phyloP scores from a whole-genome alignment of 2,888 invertebrate genomes.

The Ormyrus labotus region DNA sequence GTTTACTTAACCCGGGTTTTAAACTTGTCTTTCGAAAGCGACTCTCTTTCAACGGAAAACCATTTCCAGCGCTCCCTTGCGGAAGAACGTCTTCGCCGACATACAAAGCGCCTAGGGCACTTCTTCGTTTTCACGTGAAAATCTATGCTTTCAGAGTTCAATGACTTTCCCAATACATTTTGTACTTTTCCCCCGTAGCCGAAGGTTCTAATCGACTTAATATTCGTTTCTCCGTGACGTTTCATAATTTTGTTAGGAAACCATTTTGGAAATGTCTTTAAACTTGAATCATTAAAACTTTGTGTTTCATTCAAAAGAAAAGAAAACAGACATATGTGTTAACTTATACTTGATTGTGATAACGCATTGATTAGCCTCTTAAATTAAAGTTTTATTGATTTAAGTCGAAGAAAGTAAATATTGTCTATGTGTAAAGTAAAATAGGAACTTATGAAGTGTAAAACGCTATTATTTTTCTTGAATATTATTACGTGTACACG shows the following conservation, averaged over 20 bases:
- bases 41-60: slow-evolving; percentile 56
- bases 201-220: slow-evolving; percentile 3
- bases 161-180: slow-evolving; percentile 18
- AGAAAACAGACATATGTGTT: too few species aligned
- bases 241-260: background rate
- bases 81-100: slow-evolving; percentile 25
- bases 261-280: background rate
- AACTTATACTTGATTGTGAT: too few species aligned
- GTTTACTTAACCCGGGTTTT: slow-evolving; percentile 59
- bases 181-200: background rate
- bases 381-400: too few species aligned
- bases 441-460: too few species aligned
- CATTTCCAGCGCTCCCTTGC: slow-evolving; percentile 51
- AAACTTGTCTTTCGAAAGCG: slow-evolving; percentile 56
- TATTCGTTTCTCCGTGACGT: background rate
- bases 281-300: too few species aligned
- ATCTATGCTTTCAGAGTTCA: slow-evolving; percentile 41
- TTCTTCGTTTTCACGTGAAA: slow-evolving; percentile 21
- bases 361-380: too few species aligned
- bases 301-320: too few species aligned
- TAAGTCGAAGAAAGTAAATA: too few species aligned
- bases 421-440: too few species aligned
- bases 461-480: too few species aligned
- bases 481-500: too few species aligned
- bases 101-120: slow-evolving; percentile 42